Percentiles rank a stretch among this genome's conserved stretches.
These are phyloP conservation scores for Agelaius phoeniceus DNA, from an alignment of 2,113 vertebrate genomes.

Conservation along the genomic window DNA sequence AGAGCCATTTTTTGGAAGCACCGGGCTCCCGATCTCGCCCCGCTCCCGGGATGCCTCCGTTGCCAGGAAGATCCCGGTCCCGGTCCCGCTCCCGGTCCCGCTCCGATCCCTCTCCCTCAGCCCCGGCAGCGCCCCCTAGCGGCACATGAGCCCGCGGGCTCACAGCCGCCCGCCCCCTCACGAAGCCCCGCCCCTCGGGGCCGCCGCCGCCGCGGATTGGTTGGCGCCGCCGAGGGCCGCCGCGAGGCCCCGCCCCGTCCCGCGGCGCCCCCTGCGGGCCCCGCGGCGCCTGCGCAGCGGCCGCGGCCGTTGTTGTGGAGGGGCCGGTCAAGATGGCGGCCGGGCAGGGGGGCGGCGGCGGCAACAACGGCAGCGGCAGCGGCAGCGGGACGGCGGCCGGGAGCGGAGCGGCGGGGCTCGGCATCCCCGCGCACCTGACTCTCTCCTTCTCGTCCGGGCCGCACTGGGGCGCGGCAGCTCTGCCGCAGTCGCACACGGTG, in stretches of 20 bases:
- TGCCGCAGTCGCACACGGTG: constrained; percentile 82
- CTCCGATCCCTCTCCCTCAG: too few species aligned
- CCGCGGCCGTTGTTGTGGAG: constrained; percentile 41
- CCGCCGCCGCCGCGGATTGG: too few species aligned
- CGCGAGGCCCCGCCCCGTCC: too few species aligned
- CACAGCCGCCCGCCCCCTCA: too few species aligned
- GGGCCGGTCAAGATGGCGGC: constrained; percentile 64
- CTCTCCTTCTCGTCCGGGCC: constrained; percentile 80
- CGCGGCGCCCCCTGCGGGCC: background rate
- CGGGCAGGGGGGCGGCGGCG: constrained; percentile 66
- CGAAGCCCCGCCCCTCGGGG: too few species aligned
- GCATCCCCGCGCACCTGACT: constrained; percentile 36
- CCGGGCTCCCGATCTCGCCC: too few species aligned
- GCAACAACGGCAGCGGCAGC: background rate
- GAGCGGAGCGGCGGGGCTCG: constrained; percentile 20
- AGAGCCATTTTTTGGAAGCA: background rate
- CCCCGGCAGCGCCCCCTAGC: too few species aligned
- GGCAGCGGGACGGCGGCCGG: background rate
- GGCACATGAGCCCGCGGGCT: too few species aligned
- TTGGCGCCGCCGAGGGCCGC: too few species aligned
- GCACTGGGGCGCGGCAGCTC: constrained; percentile 82
- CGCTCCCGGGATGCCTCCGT: background rate
- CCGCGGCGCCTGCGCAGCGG: constrained; percentile 14
- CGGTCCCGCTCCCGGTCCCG: too few species aligned
- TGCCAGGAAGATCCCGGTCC: background rate